Evolutionary conservation across 1,140 invertebrate species (phyloP).

Genomic region (Monochamus saltuarius): DNA sequence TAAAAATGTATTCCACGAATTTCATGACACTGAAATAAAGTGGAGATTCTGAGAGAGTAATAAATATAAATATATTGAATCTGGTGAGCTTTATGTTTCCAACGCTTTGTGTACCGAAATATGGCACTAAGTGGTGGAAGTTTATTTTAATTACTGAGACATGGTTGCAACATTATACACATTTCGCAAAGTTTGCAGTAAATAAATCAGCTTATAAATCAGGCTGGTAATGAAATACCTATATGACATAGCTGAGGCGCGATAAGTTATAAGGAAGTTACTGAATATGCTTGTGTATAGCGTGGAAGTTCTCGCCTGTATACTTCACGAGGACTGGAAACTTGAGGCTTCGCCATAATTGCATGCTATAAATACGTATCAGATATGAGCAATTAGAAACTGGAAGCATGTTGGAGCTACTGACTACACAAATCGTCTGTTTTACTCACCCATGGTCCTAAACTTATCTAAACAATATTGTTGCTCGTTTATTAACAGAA

Average conservation of each 20-base stretch:
- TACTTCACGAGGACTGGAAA: slow-evolving; percentile 34
- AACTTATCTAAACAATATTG: no score
- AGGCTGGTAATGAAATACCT: slow-evolving; percentile 47
- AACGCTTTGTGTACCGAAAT: no score
- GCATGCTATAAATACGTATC: slow-evolving; percentile 47
- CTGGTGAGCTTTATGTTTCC: no score
- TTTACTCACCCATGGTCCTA: no score
- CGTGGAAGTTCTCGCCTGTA: slow-evolving; percentile 38
- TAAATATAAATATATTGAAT: no score
- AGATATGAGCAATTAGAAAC: slow-evolving; percentile 48
- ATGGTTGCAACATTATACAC: slow-evolving; percentile 31
- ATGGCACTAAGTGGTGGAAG: slow-evolving; percentile 16
- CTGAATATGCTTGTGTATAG: slow-evolving; percentile 42
- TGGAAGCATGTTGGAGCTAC: no score
- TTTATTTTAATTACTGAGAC: slow-evolving; percentile 39
- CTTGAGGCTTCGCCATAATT: slow-evolving; percentile 45
- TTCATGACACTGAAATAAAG: no score
- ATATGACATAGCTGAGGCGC: slow-evolving; percentile 44
- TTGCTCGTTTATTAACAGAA: no score
- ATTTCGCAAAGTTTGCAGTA: slow-evolving; percentile 39
- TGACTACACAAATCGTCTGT: no score
- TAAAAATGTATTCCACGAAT: no score
- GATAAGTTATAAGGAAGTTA: slow-evolving; percentile 42
- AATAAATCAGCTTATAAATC: slow-evolving; percentile 46
- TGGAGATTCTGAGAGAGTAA: no score